Evolutionary conservation across 2,797 vertebrate genomes (phyloP).

Genomic region (Acanthis flammea): DNA sequence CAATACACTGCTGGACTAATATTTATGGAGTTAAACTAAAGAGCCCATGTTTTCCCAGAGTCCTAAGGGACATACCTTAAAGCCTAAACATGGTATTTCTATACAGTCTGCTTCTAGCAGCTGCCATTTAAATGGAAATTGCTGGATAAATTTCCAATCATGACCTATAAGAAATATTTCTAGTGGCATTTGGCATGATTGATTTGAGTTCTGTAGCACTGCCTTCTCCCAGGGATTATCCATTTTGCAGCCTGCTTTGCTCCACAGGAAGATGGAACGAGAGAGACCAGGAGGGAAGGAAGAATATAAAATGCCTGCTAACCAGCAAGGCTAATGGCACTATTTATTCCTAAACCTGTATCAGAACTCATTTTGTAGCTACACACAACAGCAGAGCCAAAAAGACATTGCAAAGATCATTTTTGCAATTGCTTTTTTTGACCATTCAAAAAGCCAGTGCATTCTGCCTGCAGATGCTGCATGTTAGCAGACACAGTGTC

Average conservation of each 20-base stretch:
- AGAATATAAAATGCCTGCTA: background rate
- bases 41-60: background rate
- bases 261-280: conserved; percentile 29
- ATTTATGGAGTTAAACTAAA: conserved; percentile 37
- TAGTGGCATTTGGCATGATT: conserved; percentile 45
- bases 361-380: conserved; percentile 1
- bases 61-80: conserved; percentile 15
- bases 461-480: background rate
- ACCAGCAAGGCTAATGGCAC: background rate
- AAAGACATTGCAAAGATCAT: background rate
- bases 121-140: conserved; percentile 70
- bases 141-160: conserved; percentile 65
- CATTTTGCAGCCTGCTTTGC: conserved; percentile 23
- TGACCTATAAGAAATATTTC: conserved; percentile 61
- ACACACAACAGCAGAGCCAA: background rate
- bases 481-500: conserved; percentile 4
- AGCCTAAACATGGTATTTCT: conserved; percentile 22
- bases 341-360: background rate
- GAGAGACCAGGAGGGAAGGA: background rate
- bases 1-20: conserved; percentile 57
- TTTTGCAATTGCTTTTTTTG: conserved; percentile 5
- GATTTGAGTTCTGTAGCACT: conserved; percentile 34
- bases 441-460: background rate
- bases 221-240: conserved; percentile 27
- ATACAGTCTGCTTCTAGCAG: conserved; percentile 23